Conservation (phyloP, 2,797 vertebrate species). For the Sarcophilus harrisii region DNA sequence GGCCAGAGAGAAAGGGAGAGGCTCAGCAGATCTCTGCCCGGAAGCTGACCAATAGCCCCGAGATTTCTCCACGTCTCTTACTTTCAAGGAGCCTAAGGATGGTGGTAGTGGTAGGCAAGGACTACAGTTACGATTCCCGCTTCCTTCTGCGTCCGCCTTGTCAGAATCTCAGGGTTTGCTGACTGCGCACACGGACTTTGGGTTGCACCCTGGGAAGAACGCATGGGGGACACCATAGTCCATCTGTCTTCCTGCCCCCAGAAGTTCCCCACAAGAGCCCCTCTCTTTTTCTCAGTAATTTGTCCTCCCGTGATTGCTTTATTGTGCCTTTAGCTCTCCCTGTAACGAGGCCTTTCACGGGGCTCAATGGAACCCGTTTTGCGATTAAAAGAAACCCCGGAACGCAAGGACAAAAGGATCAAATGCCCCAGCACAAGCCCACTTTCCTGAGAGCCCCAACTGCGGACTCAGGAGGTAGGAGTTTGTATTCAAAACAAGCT, state of each 20-base stretch:
- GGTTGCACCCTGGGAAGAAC: background rate
- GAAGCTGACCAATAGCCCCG: conserved; percentile 17
- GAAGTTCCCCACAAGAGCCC: background rate
- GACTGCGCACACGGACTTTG: background rate
- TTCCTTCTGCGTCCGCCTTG: background rate
- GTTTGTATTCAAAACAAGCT: background rate
- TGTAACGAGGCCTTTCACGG: background rate
- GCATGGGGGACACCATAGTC: background rate
- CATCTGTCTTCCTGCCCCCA: background rate
- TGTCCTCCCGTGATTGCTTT: conserved; percentile 4
- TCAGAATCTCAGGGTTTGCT: background rate
- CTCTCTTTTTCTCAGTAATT: background rate
- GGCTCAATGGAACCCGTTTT: background rate
- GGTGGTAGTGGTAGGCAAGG: background rate
- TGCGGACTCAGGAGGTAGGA: background rate
- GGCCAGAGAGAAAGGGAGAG: conserved; percentile 75
- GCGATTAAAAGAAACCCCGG: background rate
- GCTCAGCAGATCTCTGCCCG: conserved; percentile 87
- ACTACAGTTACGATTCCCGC: background rate
- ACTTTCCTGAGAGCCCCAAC: background rate
- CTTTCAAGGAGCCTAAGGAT: background rate
- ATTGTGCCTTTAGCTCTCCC: background rate
- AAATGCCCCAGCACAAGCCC: background rate
- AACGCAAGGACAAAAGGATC: background rate
- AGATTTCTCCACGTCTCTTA: background rate